Evolutionary conservation across 2,797 vertebrate genomes (phyloP), one percentile per base, ranked within the genome.

Genomic region (Lycodopsis pacificus): DNA sequence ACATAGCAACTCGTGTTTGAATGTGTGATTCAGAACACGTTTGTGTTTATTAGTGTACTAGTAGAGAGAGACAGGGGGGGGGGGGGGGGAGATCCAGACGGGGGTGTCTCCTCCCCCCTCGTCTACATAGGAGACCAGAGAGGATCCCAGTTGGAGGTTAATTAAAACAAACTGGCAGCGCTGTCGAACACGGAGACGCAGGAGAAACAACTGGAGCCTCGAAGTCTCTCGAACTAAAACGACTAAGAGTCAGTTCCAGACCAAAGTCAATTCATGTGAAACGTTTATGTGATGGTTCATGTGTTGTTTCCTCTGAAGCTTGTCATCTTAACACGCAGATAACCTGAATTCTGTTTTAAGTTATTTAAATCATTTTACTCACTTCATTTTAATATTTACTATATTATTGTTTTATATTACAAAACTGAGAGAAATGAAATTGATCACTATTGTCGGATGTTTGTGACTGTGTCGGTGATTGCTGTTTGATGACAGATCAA

Each of bases 121-220:
- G 61, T 46, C 34, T 57, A 44, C 71, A 44, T 17, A 36, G 2
- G 10, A 69, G 70, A 76, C 22, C 81, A 67, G 53, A 63, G 64
- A 65, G 46, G 38, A 68, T 84, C 82, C 51, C 88, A 83, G 80
- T 1, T 42, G 87, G 88, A 83, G 86, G 83, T 86, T 86, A 72
- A 86, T 89, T 83, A 82, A 88, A 89, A 82, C 85, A 86, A 88
- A 88, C 80, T 64, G 65, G 57, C 70, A 56, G 56, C 2, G 5
- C 67, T 65, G 85, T 73, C 36, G 6, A 54, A 67, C 72, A 57
- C 9, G 2, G 22, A 71, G 79, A 83, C 53, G 57, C 7, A 34
- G 53, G 76, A 44, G 71, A 66, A 73, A 81, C 65, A 81, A 70
- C 83, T 76, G 79, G 71, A 83, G 69, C 49, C 53, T 27, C 48